Conservation (phyloP, 37 sponge, comb jelly and placozoan genomes). For the Amphimedon queenslandica region DNA sequence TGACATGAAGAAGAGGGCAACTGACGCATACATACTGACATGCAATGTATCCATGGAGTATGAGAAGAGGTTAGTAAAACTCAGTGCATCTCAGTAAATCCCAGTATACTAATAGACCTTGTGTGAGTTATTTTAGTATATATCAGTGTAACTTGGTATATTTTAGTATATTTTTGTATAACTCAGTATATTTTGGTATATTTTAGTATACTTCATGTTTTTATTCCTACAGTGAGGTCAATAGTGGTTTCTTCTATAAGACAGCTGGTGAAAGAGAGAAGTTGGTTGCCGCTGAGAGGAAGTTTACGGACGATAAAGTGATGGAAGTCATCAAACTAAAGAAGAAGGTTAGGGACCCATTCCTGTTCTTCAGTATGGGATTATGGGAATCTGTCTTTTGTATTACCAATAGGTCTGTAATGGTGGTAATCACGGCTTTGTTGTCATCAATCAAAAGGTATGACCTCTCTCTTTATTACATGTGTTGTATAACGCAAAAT, state of each 20-base stretch:
- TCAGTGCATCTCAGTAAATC: too few species aligned
- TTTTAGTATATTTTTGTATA: too few species aligned
- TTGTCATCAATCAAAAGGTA: constrained; percentile 97
- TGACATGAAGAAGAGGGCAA: constrained; percentile 91
- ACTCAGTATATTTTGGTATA: too few species aligned
- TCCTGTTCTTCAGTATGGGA: too few species aligned
- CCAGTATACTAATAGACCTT: too few species aligned
- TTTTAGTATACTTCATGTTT: background rate
- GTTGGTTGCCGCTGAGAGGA: constrained; percentile 90
- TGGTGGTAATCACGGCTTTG: constrained; percentile 85
- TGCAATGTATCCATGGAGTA: constrained; percentile 99
- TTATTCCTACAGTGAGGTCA: constrained; percentile 77
- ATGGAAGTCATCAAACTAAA: constrained; percentile 90
- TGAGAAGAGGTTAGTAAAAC: constrained; percentile 84
- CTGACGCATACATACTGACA: constrained; percentile 92
- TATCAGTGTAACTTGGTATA: too few species aligned
- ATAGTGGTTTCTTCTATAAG: constrained; percentile 95
- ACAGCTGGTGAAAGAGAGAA: constrained; percentile 90
- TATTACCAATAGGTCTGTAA: constrained; percentile 65
- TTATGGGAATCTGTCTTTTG: too few species aligned
- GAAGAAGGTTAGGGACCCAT: constrained; percentile 71
- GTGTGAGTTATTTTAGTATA: too few species aligned
- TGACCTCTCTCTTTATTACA: background rate
- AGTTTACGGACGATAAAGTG: constrained; percentile 92
- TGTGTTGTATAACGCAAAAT: too few species aligned